Evolutionary conservation across 2,888 invertebrate species (phyloP), one percentile per base, ranked within the genome.

Genomic region (Cryptocheilus praepositus): DNA sequence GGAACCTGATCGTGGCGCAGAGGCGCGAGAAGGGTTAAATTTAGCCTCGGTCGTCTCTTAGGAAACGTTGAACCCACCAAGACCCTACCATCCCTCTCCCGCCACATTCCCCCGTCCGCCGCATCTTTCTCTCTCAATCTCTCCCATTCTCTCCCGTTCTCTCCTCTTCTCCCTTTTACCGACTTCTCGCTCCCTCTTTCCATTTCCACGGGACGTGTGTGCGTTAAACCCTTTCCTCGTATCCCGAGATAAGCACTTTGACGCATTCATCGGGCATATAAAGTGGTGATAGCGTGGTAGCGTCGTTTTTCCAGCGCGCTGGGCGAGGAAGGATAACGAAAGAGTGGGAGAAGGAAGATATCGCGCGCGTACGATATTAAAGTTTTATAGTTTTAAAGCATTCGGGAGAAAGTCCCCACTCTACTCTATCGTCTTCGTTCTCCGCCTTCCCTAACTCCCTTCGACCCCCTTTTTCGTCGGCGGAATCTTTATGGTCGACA

Each of bases 371-470:
- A 55, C 67, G 72, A 80, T 81, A 82, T 83, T 80, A 77, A 83
- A 81, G 71, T 83, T 83, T 82, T 79, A 83, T 79, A 76, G 81
- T 82, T 80, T 77, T 73, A 75, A 75, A 72, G 73, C 67, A 22
- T 52, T 52, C 52, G 52, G 22, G 19, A 52, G 52, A 52, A 22
- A 22, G 15, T 52, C 21, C 15, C 49, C 49, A 7, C 49, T 49
- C 49, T 22, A 21, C 22, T 15, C 22, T 4, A 22, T 22, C 22
- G 21, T 18, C 52, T 18, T 4, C 52, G 52, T 21, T 2, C 21
- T 52, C 11, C 51, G 16, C 18, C 18, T 45, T 45, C n/a, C 15
- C 22, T 25, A n/a, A 18, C 55, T 55, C 65, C 18, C 45, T n/a
- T 53, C 54, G 49, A 49, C 49, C 60, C 66, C 71, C 64, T 74